Percentiles rank a stretch among this genome's conserved stretches.
phyloP scores from a whole-genome alignment of 2,113 vertebrate species.

The Triplophysa siluroides region DNA sequence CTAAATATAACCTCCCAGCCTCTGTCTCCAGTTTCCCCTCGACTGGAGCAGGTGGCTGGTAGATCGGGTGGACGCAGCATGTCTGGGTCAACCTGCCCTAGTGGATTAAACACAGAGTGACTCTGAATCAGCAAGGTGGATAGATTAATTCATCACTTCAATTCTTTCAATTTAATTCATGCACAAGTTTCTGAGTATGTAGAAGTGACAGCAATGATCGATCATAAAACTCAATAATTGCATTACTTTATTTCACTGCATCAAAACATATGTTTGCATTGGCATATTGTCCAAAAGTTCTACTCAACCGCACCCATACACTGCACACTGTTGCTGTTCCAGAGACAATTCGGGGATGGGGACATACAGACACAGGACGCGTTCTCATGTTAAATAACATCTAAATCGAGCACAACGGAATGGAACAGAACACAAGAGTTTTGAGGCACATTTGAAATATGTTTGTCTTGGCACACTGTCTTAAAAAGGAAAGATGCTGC shows the following conservation, averaged over 20 bases:
- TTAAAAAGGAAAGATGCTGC: no score
- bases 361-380: background rate
- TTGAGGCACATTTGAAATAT: background rate
- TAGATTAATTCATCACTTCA: background rate
- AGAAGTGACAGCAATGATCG: background rate
- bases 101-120: background rate
- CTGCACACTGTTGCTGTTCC: no score
- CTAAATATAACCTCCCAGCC: constrained; percentile 71
- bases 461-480: no score
- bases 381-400: constrained; percentile 38
- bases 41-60: constrained; percentile 70
- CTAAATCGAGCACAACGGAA: background rate
- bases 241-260: background rate
- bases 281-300: no score
- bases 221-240: background rate
- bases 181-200: background rate
- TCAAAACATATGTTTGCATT: background rate
- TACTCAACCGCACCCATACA: no score
- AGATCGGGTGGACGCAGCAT: constrained; percentile 51
- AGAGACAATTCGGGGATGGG: no score
- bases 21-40: constrained; percentile 72
- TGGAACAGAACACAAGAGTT: background rate
- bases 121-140: constrained; percentile 65
- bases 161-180: background rate
- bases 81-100: constrained; percentile 32